Conservation (phyloP, 2,888 invertebrate species). For the Pegoplata infirma region DNA sequence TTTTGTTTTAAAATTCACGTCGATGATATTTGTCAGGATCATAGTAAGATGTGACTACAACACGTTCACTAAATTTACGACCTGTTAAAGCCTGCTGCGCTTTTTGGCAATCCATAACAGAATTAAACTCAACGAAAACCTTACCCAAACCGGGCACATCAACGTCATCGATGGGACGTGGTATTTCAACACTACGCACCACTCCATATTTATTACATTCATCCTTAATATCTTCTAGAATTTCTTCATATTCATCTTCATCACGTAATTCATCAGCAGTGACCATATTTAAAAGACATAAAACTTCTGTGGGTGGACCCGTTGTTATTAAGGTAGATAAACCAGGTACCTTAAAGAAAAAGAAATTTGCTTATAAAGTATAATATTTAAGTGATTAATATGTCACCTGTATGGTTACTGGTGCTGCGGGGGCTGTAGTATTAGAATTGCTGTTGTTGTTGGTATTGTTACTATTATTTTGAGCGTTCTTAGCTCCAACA, state of each 20-base stretch:
- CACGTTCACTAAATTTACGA: conserved; percentile 96
- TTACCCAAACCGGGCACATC: conserved; percentile 98
- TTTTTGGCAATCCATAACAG: conserved; percentile 96
- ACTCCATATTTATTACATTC: conserved; percentile 98
- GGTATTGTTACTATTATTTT: too few relatives aligned
- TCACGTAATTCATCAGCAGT: conserved; percentile 96
- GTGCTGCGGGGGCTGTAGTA: conserved; percentile 79
- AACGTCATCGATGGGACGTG: conserved; percentile 95
- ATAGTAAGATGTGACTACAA: conserved; percentile 98
- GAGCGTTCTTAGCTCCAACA: conserved; percentile 95
- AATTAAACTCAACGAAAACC: conserved; percentile 98
- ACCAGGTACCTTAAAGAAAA: conserved; percentile 81
- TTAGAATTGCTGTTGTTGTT: too few relatives aligned
- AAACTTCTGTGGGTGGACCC: conserved; percentile 93
- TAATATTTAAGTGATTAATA: not conserved
- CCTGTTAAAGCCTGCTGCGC: conserved; percentile 98
- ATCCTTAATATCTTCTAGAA: conserved; percentile 97
- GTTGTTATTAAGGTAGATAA: conserved; percentile 91
- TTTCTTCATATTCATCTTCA: conserved; percentile 99
- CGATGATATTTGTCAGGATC: conserved; percentile 98
- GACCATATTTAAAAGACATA: conserved; percentile 98
- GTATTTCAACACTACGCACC: conserved; percentile 96
- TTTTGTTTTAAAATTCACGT: conserved; percentile 88
- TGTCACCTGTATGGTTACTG: conserved; percentile 91
- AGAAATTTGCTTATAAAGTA: not conserved